Evolutionary conservation across 2,797 vertebrate genomes (phyloP).

Genomic region (Esox masquinongy): DNA sequence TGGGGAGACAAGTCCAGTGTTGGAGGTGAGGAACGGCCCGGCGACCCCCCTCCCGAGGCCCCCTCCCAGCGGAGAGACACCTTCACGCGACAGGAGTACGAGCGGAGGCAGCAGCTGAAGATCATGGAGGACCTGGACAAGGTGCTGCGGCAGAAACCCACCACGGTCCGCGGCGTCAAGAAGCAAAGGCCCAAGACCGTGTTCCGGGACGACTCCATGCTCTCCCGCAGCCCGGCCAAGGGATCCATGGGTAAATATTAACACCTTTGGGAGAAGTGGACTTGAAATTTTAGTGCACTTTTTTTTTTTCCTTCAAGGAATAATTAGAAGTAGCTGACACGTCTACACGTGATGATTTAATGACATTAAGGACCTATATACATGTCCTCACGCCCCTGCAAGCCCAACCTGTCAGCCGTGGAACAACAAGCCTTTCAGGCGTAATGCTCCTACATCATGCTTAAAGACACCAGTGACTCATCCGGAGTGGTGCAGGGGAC

Average conservation of each 20-base stretch:
- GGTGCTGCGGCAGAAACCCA: conserved; percentile 84
- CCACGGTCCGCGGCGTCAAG: conserved; percentile 78
- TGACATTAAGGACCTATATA: too few species aligned
- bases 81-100: conserved; percentile 87
- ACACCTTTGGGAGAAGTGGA: too few species aligned
- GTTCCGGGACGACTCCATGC: conserved; percentile 86
- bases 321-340: too few species aligned
- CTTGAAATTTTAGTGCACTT: not conserved
- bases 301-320: not conserved
- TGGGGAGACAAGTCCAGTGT: conserved; percentile 61
- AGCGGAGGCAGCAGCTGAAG: conserved; percentile 86
- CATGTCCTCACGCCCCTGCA: too few species aligned
- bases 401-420: too few species aligned
- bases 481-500: too few species aligned
- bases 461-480: too few species aligned
- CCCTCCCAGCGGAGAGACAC: conserved; percentile 80
- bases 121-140: conserved; percentile 93
- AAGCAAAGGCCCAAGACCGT: conserved; percentile 86
- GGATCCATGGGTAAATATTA: conserved; percentile 80
- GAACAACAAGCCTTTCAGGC: too few species aligned
- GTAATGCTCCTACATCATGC: too few species aligned
- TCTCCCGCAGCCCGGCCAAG: conserved; percentile 85
- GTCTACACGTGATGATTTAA: too few species aligned
- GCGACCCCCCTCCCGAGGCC: conserved; percentile 67
- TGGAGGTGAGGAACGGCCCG: conserved; percentile 60